These are phyloP conservation scores for Lethocerus indicus DNA, from an alignment of 1,140 invertebrate genomes.

Conservation along the genomic window DNA sequence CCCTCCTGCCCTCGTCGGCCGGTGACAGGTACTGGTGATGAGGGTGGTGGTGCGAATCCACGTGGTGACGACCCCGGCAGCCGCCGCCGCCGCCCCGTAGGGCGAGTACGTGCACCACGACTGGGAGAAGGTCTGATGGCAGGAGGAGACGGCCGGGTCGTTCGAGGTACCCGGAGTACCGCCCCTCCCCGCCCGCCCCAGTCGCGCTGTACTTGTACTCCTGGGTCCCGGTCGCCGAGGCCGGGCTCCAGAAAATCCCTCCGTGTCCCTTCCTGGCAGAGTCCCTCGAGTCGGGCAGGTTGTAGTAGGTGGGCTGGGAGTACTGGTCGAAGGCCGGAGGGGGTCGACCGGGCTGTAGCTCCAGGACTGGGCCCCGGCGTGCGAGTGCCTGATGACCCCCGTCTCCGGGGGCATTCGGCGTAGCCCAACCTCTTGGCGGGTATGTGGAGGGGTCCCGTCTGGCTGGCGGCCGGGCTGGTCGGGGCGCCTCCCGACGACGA, in stretches of 20 bases:
- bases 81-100: conserved; percentile 29
- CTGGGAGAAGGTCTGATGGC: conserved; percentile 53
- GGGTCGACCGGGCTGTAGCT: conserved; percentile 45
- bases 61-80: conserved; percentile 46
- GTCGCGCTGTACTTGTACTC: conserved; percentile 41
- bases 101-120: conserved; percentile 54
- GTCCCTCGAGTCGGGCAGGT: conserved; percentile 41
- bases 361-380: conserved; percentile 49
- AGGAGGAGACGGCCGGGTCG: conserved; percentile 35
- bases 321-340: conserved; percentile 50
- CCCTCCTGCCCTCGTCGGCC: conserved; percentile 6
- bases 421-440: conserved; percentile 54
- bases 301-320: conserved; percentile 57
- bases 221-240: conserved; percentile 28
- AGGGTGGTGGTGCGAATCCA: conserved; percentile 32
- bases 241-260: conserved; percentile 50
- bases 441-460: conserved; percentile 58
- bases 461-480: conserved; percentile 43
- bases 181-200: too few species aligned
- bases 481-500: conserved; percentile 49
- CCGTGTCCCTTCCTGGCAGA: too few species aligned
- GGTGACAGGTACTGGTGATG: conserved; percentile 17
- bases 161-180: conserved; percentile 31
- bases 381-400: conserved; percentile 56
- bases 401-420: conserved; percentile 28